A percentile compares a stretch with the other conserved stretches of the same genome.
These are phyloP conservation scores for Sus scrofa DNA, from an alignment of 2,113 vertebrate species.

Conservation along the genomic window DNA sequence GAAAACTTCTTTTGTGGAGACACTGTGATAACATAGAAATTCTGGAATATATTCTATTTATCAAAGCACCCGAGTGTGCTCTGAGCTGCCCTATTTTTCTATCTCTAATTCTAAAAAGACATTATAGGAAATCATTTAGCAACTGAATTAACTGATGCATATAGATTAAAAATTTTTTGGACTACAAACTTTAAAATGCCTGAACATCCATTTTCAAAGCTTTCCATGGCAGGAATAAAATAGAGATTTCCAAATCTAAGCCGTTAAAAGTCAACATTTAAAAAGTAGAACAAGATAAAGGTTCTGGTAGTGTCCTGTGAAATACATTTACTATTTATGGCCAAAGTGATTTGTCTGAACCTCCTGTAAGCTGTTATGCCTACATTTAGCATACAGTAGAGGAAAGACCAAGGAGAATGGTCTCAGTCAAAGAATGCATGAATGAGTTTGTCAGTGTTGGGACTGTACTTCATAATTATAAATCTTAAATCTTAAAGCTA, in stretches of 20 bases:
- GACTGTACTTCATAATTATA: not conserved
- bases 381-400: not conserved
- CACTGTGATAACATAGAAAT: not conserved
- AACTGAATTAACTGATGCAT: not conserved
- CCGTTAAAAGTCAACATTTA: conserved; percentile 20
- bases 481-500: not conserved
- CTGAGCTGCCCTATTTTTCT: not conserved
- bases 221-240: conserved; percentile 5
- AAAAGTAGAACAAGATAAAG: not conserved
- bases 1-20: not conserved
- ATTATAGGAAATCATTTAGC: not conserved
- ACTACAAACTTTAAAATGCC: not conserved
- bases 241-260: conserved; percentile 32
- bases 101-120: not conserved
- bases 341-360: not conserved
- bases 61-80: not conserved
- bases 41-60: not conserved
- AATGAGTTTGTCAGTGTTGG: not conserved
- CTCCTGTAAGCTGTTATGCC: not conserved
- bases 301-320: conserved; percentile 30
- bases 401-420: not conserved
- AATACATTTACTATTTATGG: not conserved
- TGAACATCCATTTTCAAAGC: not conserved
- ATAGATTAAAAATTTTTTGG: not conserved
- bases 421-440: not conserved